Conservation (phyloP, 2,797 vertebrate species). For the Halcyon chelicuti region DNA sequence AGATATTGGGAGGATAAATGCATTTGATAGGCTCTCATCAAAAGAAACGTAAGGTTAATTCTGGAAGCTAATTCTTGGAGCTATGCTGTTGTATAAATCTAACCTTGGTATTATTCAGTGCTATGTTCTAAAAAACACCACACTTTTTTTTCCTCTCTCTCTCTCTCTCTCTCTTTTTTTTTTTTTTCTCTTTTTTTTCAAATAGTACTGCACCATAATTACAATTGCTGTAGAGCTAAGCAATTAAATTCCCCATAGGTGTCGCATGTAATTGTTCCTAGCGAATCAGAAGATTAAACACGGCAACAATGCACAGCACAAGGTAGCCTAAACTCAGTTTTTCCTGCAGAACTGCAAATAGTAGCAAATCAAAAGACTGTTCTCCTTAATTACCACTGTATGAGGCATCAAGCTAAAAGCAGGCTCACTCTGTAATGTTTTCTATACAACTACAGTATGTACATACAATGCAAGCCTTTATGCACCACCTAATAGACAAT, state of each 20-base stretch:
- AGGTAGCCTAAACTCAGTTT: constrained; percentile 82
- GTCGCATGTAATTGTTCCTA: constrained; percentile 77
- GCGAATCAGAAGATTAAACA: constrained; percentile 81
- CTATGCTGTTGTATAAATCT: constrained; percentile 53
- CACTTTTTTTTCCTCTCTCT: neutral
- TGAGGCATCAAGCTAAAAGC: constrained; percentile 83
- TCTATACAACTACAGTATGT: constrained; percentile 79
- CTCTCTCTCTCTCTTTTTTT: neutral
- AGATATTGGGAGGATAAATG: neutral
- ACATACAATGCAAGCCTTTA: constrained; percentile 79
- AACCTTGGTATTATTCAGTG: constrained; percentile 69
- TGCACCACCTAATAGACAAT: constrained; percentile 79
- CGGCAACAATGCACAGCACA: constrained; percentile 80
- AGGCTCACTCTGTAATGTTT: constrained; percentile 86
- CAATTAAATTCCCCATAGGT: constrained; percentile 84
- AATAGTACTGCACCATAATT: constrained; percentile 76
- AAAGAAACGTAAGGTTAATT: constrained; percentile 48
- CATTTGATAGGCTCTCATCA: neutral
- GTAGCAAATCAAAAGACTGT: constrained; percentile 83
- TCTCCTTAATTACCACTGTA: constrained; percentile 86
- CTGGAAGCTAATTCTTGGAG: constrained; percentile 52
- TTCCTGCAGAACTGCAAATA: constrained; percentile 81
- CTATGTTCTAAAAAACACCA: constrained; percentile 61
- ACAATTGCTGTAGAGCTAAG: constrained; percentile 77
- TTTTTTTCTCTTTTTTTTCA: neutral